These are phyloP conservation scores for Cryptophagus acutangulus DNA, from an alignment of 2,888 invertebrate species.

Conservation along the genomic window DNA sequence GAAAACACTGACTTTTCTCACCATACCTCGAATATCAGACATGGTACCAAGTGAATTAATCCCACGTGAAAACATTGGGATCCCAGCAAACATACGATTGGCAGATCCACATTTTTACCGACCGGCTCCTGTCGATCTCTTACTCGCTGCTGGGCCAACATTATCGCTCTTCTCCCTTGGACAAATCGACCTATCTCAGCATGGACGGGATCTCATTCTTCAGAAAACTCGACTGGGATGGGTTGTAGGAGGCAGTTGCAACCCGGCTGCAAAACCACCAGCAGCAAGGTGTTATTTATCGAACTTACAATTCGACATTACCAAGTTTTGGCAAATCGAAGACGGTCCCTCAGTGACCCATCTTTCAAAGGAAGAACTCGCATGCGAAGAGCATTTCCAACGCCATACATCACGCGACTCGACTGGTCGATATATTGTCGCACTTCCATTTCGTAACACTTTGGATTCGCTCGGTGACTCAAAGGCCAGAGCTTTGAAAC, in stretches of 20 bases:
- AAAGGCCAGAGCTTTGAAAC: too few species aligned
- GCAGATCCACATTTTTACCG: background rate
- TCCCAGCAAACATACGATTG: background rate
- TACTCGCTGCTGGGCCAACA: background rate
- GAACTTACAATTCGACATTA: too few species aligned
- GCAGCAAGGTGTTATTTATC: too few species aligned
- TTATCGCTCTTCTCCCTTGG: too few species aligned
- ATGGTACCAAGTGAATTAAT: background rate
- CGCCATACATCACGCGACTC: too few species aligned
- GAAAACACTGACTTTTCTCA: background rate
- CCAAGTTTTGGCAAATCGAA: constrained; percentile 16
- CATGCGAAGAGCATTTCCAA: constrained; percentile 11
- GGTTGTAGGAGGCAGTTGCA: background rate
- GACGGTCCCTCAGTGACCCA: constrained; percentile 1
- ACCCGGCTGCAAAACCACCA: background rate
- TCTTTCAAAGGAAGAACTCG: constrained; percentile 7
- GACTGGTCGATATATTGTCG: too few species aligned
- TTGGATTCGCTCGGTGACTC: too few species aligned
- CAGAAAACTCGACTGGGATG: constrained; percentile 2
- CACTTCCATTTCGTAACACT: too few species aligned
- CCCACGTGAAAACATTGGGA: background rate
- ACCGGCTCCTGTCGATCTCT: background rate
- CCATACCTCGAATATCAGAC: background rate
- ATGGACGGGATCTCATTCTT: background rate
- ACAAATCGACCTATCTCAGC: too few species aligned